Base-by-base conservation (phyloP, 2,888 invertebrate genomes). In the Cataglyphis albicans region DNA sequence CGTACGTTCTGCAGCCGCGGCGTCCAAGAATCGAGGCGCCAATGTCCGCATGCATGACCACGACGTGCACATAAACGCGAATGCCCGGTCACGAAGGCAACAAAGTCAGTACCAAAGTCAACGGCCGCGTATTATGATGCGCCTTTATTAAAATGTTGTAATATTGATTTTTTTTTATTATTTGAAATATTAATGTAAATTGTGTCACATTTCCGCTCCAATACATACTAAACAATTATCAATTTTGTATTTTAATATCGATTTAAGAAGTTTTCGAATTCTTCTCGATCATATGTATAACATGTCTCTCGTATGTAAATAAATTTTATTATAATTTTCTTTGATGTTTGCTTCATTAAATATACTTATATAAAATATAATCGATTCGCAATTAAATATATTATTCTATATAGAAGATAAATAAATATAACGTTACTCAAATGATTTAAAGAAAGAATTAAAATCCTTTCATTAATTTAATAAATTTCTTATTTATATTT, bases 11-110 rank as follows among this genome's bases (percentile, higher is more conserved):
- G 63, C 65, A 52, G 44, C 41, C 52, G 73, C 21, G 52, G 32
- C 64, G 25, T 48, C 52, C 67, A 29, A 74, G 74, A 82, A 75
- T 61, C 74, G 74, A 80, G 88, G 84, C 88, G 88, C 84, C 84
- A 59, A 86, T 64, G 80, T 81, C 44, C 52, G 63, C 72, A 61
- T 78, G 83, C 82, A 80, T 61, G 81, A 55, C 74, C 74, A 70
- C 81, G 76, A 41, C 52, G 61, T 85, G 76, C 83, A 84, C 67
- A 73, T 63, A 67, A 84, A 86, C 65, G 84, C 57, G 85, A 82
- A 80, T 63, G 67, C 9, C 74, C 72, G 73, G 35, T 82, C 72
- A 4, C 59, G 59, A 75, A 63, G 44, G 73, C 86, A 80, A 80
- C 78, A 82, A 87, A 82, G 80, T 75, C 84, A 78, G 59, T 72